phyloP scores from a whole-genome alignment of 2,797 vertebrate species.

The Galago senegalensis region DNA sequence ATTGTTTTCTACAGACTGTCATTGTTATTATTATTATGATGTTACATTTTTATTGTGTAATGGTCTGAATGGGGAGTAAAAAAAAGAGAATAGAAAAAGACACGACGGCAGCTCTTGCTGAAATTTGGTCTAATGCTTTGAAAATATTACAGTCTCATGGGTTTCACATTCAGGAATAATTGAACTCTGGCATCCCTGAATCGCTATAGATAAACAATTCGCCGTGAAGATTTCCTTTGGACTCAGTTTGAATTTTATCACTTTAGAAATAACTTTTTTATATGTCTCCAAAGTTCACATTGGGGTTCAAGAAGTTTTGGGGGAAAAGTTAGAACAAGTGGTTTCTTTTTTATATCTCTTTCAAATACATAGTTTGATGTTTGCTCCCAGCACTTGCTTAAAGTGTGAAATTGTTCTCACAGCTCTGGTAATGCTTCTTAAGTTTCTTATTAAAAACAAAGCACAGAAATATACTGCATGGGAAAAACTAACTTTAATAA shows the following conservation, averaged over 20 bases:
- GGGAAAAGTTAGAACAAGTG: conserved; percentile 49
- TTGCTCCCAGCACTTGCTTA: conserved; percentile 67
- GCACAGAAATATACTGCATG: background rate
- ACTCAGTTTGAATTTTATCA: conserved; percentile 61
- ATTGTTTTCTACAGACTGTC: background rate
- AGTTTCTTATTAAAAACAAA: conserved; percentile 71
- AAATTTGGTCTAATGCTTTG: background rate
- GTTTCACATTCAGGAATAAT: conserved; percentile 31
- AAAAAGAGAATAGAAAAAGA: background rate
- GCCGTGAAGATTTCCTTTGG: conserved; percentile 31
- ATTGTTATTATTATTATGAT: background rate
- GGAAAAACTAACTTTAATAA: conserved; percentile 61
- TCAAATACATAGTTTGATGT: conserved; percentile 67
- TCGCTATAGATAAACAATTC: background rate
- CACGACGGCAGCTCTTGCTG: background rate
- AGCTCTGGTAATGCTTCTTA: conserved; percentile 56
- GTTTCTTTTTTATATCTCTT: conserved; percentile 53
- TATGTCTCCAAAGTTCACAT: conserved; percentile 54
- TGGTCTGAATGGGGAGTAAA: background rate
- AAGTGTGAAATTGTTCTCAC: conserved; percentile 77
- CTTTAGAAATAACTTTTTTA: conserved; percentile 21
- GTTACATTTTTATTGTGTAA: background rate
- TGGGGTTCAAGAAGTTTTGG: conserved; percentile 54
- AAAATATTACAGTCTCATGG: background rate
- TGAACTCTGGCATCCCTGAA: background rate